These are phyloP conservation scores for Heliconius congener DNA, from an alignment of 1,140 invertebrate species.

Conservation along the genomic window DNA sequence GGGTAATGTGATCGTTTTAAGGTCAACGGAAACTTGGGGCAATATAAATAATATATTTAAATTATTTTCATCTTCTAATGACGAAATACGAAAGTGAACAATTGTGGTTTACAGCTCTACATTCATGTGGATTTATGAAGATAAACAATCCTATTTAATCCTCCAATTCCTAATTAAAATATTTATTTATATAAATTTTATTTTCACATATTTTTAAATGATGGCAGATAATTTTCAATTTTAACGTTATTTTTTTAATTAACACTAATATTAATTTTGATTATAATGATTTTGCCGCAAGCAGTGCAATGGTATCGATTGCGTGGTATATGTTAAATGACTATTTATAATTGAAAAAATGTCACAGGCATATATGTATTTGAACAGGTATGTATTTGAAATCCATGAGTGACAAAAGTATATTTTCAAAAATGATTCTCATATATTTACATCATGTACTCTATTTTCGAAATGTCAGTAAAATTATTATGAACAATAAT, in stretches of 20 bases:
- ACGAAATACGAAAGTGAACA: no score
- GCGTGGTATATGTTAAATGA: constrained; percentile 40
- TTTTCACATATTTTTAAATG: neutral
- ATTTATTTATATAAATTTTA: neutral
- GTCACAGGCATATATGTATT: neutral
- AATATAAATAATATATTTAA: no score
- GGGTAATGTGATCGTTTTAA: no score
- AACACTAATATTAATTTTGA: constrained; percentile 36
- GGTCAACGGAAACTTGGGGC: no score
- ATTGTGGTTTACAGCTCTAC: no score
- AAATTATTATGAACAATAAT: neutral
- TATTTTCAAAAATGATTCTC: neutral
- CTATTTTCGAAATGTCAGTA: no score
- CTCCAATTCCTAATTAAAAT: no score
- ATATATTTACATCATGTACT: neutral
- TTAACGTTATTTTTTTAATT: constrained; percentile 16
- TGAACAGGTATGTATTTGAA: neutral
- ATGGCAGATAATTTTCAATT: neutral
- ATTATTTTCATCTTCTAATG: no score
- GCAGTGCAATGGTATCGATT: constrained; percentile 57
- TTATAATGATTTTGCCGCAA: constrained; percentile 41
- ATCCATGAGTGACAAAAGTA: neutral
- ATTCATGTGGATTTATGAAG: no score
- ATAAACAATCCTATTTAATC: no score
- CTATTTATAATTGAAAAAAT: neutral